Percentiles rank a stretch among this genome's conserved stretches.
These are phyloP conservation scores for Malacoctenus gilli DNA, from an alignment of 2,797 vertebrate species.

Conservation along the genomic window DNA sequence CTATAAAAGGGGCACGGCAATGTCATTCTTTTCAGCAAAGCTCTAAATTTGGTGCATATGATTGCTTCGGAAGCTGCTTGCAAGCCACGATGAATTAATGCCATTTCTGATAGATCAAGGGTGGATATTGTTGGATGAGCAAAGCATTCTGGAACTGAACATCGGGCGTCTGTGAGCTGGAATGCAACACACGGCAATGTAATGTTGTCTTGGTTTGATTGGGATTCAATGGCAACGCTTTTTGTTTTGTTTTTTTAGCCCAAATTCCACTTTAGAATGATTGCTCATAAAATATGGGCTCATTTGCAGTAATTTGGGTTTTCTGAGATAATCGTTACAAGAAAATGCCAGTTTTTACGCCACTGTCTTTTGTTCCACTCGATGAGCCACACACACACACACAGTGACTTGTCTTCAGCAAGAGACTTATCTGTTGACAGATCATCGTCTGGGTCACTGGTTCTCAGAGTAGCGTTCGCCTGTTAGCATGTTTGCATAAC, in stretches of 20 bases:
- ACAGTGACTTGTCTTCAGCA: constrained; percentile 1
- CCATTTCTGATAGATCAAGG: constrained; percentile 43
- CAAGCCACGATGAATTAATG: constrained; percentile 44
- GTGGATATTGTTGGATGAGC: constrained; percentile 37
- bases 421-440: background rate
- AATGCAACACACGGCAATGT: constrained; percentile 27
- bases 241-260: no score
- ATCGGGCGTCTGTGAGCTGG: constrained; percentile 37
- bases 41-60: constrained; percentile 56
- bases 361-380: constrained; percentile 2
- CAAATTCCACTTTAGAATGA: constrained; percentile 28
- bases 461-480: background rate
- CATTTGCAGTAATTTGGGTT: constrained; percentile 40
- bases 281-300: constrained; percentile 28
- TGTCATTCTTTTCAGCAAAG: constrained; percentile 60
- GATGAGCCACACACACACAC: background rate
- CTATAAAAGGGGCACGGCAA: constrained; percentile 43
- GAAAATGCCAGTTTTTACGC: constrained; percentile 10
- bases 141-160: constrained; percentile 37
- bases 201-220: constrained; percentile 42
- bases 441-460: constrained; percentile 9
- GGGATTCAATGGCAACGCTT: constrained; percentile 36
- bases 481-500: constrained; percentile 7
- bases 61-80: constrained; percentile 48
- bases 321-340: constrained; percentile 21